Evolutionary conservation across 2,113 vertebrate species (phyloP).

Genomic region (Agelaius phoeniceus): DNA sequence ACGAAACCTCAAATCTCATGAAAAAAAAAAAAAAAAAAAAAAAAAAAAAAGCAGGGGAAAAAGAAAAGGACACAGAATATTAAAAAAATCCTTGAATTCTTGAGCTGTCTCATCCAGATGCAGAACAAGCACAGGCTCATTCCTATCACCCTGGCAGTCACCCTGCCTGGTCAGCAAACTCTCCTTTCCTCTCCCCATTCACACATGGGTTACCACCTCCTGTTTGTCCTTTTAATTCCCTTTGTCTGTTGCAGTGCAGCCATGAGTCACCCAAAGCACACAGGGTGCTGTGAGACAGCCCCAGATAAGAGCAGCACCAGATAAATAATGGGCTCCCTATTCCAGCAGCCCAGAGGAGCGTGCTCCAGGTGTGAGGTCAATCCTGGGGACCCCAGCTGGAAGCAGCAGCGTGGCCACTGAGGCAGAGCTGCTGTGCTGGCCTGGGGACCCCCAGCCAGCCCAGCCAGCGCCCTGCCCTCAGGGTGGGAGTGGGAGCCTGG

Average conservation of each 20-base stretch:
- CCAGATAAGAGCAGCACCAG: background rate
- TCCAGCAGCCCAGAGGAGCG: accelerated
- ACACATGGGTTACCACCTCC: background rate
- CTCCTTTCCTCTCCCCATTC: background rate
- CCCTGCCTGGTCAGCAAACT: background rate
- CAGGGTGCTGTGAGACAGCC: background rate
- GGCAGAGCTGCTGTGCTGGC: background rate
- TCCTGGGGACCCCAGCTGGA: background rate
- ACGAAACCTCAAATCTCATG: background rate
- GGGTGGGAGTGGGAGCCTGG: accelerated
- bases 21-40: background rate
- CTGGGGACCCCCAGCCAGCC: background rate
- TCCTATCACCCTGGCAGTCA: background rate
- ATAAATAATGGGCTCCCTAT: background rate
- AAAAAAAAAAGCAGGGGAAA: background rate
- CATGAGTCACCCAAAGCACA: background rate
- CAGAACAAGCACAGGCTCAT: background rate
- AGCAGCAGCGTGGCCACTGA: accelerated
- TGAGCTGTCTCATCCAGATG: background rate
- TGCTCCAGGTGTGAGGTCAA: accelerated
- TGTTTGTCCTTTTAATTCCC: background rate
- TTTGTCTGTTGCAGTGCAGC: background rate
- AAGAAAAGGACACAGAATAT: background rate
- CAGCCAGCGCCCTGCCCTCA: accelerated
- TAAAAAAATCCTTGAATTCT: background rate